These are phyloP conservation scores for Eupithecia vulgata DNA, from an alignment of 2,888 invertebrate species.

Conservation along the genomic window DNA sequence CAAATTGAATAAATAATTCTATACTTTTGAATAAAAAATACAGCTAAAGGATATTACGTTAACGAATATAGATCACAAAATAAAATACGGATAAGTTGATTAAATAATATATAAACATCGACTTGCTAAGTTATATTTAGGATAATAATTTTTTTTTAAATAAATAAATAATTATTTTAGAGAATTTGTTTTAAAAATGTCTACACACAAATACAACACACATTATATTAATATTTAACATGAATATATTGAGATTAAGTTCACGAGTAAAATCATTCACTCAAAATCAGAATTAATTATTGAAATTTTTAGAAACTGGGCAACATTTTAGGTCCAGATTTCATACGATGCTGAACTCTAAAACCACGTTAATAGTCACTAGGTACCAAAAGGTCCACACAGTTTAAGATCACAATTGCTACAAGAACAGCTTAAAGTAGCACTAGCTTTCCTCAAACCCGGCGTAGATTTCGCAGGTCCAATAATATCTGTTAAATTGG, in stretches of 20 bases:
- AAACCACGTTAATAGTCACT: too few relatives aligned
- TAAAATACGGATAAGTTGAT: background rate
- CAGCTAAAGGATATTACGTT: background rate
- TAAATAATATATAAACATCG: background rate
- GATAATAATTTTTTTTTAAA: too few relatives aligned
- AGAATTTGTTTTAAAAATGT: background rate
- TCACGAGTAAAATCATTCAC: too few relatives aligned
- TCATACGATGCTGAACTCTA: too few relatives aligned
- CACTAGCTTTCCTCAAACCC: background rate
- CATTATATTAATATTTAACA: too few relatives aligned
- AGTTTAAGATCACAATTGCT: background rate
- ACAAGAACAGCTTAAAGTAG: background rate
- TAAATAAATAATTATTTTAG: too few relatives aligned
- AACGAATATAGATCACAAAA: background rate
- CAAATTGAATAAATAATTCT: background rate
- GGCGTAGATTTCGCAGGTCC: background rate
- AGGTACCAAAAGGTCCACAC: background rate
- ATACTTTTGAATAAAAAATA: background rate
- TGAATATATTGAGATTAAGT: too few relatives aligned
- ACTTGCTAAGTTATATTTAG: background rate
- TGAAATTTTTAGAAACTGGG: too few relatives aligned
- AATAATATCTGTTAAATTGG: background rate
- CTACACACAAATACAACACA: too few relatives aligned
- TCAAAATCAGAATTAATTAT: too few relatives aligned
- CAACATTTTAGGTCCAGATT: too few relatives aligned